Base-by-base conservation (phyloP, 2,113 vertebrate genomes). In the Peromyscus maniculatus region DNA sequence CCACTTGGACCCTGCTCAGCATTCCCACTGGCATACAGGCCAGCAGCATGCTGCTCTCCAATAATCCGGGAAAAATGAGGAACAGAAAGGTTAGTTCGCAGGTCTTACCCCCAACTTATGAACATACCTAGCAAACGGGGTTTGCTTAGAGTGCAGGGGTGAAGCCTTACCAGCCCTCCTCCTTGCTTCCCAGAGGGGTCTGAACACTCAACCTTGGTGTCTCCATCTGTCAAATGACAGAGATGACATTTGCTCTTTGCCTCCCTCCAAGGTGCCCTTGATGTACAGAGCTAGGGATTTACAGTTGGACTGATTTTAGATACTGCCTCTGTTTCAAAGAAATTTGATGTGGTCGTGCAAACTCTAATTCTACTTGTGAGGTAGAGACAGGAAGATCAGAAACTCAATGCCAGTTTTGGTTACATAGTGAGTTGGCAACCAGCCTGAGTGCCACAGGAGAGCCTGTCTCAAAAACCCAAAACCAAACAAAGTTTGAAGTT, bases 1-100 rank as follows among this genome's bases (percentile, higher is more conserved):
- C 77, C 72, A 66, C 46, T 33, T 82, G 93, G 93, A 91, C 87
- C 71, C 86, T 52, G 95, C 91, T 96, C 62, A 5, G 80, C 0
- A 1, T 43, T 36, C 84, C 84, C 67, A 88, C 55, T 2, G 36
- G 69, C 69, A 78, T 72, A 43, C 82, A 69, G 3, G 80, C 91
- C 94, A 97, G 93, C 80, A 77, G 52, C 55, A 7, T 10, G 0
- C 2, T 7, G 26, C 82, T 95, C 28, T 87, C 96, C 92, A 95
- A 94, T 95, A 97, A 95, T 21, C 87, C 0, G 3, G n/a, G 57
- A 67, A 71, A 71, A 82, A 77, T 39, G 7, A 46, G 64, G 66
- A 75, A 39, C 1, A 0, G n/a, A 43, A 46, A 86, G 71, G 57
- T 10, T 1, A 1, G n/a, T n/a, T 49, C 46, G 31, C 26, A 52